Percentiles rank a stretch among this genome's conserved stretches.
Evolutionary conservation across 53 echinoderm and acorn worm species (phyloP).

Genomic region (Patiria pectinifera): DNA sequence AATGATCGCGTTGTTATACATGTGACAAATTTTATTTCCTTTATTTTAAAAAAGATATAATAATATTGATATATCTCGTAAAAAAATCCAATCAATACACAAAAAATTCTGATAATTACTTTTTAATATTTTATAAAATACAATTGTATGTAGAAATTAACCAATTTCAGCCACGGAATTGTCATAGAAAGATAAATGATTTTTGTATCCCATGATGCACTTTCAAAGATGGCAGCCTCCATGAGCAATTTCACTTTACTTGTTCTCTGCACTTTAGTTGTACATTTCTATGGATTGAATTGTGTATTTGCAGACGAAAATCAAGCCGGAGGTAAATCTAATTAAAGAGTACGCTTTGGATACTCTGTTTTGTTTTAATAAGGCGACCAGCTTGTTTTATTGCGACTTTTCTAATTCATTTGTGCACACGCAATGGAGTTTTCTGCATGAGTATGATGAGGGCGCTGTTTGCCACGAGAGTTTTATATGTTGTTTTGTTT

Average conservation of each 20-base stretch:
- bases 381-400: background rate
- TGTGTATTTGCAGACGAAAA: background rate
- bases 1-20: background rate
- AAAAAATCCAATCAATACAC: background rate
- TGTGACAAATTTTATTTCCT: background rate
- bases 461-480: background rate
- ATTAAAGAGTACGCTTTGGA: background rate
- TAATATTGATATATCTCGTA: background rate
- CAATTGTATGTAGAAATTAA: background rate
- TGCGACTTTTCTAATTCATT: too few relatives aligned
- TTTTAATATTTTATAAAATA: background rate
- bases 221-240: slow-evolving; percentile 59
- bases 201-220: slow-evolving; percentile 36
- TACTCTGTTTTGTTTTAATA: background rate
- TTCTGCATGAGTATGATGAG: too few relatives aligned
- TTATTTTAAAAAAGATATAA: background rate
- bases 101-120: background rate
- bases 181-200: slow-evolving; percentile 11
- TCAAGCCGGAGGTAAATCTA: slow-evolving; percentile 20
- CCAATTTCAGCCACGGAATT: background rate
- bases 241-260: background rate
- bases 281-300: background rate
- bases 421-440: too few relatives aligned
- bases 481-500: too few relatives aligned
- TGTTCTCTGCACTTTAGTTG: slow-evolving; percentile 14